Conservation (phyloP, 2,113 vertebrate species). For the Erythrolamprus reginae region DNA sequence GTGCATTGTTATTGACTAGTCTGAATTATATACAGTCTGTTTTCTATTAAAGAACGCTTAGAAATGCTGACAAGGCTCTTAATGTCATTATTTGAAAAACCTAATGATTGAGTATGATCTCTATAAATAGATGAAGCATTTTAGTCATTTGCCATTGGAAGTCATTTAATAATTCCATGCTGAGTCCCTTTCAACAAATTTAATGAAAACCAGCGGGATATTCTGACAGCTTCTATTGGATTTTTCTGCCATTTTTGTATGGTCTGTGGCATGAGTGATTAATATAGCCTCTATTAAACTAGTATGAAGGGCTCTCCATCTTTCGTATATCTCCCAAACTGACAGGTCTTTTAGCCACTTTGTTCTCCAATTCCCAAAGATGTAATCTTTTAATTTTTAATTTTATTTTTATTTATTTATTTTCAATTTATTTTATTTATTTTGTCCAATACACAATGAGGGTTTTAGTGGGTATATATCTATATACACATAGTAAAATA, state of each 20-base stretch:
- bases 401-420: too few species aligned
- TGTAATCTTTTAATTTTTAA: slow-evolving; percentile 42
- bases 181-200: slow-evolving; percentile 71
- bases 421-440: too few species aligned
- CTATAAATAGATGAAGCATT: slow-evolving; percentile 69
- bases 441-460: too few species aligned
- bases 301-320: slow-evolving; percentile 52
- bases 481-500: too few species aligned
- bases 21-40: slow-evolving; percentile 5
- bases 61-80: slow-evolving; percentile 49
- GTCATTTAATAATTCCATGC: slow-evolving; percentile 71
- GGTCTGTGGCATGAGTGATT: slow-evolving; percentile 68
- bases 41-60: background rate
- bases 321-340: slow-evolving; percentile 42
- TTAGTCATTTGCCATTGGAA: slow-evolving; percentile 66
- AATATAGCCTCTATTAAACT: slow-evolving; percentile 71
- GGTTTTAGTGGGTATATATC: too few species aligned
- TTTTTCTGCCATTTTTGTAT: slow-evolving; percentile 58
- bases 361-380: slow-evolving; percentile 51
- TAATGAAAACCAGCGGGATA: slow-evolving; percentile 76
- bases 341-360: slow-evolving; percentile 33
- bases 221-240: slow-evolving; percentile 62
- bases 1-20: background rate
- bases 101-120: slow-evolving; percentile 55
- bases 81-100: slow-evolving; percentile 42